A percentile compares a stretch with the other conserved stretches of the same genome.
Conservation (phyloP, 2,888 invertebrate genomes). For the Hemithea aestivaria region DNA sequence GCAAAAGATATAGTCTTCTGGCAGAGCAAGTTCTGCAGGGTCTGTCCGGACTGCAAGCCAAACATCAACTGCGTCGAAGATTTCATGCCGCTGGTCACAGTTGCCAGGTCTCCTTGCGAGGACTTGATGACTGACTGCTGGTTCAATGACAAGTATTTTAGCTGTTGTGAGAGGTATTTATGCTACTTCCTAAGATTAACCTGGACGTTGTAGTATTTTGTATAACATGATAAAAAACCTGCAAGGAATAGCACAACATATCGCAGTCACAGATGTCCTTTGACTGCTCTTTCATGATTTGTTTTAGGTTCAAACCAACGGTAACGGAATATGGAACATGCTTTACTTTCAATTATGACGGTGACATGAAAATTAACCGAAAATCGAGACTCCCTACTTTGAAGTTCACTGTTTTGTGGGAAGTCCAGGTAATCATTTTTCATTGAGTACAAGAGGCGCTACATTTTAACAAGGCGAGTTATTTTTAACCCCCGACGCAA, state of each 20-base stretch:
- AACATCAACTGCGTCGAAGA: conserved; percentile 48
- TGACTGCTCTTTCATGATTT: too few relatives aligned
- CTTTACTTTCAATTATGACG: conserved; percentile 59
- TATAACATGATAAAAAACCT: too few relatives aligned
- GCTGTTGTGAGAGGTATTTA: conserved; percentile 61
- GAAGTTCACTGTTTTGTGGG: conserved; percentile 61
- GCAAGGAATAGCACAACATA: too few relatives aligned
- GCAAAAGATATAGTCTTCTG: conserved; percentile 56
- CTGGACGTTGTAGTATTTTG: too few relatives aligned
- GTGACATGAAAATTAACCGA: conserved; percentile 56
- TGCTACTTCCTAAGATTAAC: too few relatives aligned
- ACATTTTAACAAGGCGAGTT: too few relatives aligned
- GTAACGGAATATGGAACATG: conserved; percentile 63
- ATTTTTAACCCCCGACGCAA: too few relatives aligned
- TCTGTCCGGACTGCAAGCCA: conserved; percentile 46
- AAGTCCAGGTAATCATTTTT: conserved; percentile 58
- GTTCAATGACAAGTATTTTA: conserved; percentile 51
- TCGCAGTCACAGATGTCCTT: too few relatives aligned
- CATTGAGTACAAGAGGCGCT: too few relatives aligned
- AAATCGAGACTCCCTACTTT: conserved; percentile 67
- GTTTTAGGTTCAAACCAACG: conserved; percentile 57
- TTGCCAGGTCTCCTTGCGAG: conserved; percentile 48
- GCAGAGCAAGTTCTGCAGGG: conserved; percentile 52
- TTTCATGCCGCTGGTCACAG: conserved; percentile 35
- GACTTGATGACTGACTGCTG: conserved; percentile 57